Conservation (phyloP, 2,888 invertebrate genomes). For the Dryococelus australis region DNA sequence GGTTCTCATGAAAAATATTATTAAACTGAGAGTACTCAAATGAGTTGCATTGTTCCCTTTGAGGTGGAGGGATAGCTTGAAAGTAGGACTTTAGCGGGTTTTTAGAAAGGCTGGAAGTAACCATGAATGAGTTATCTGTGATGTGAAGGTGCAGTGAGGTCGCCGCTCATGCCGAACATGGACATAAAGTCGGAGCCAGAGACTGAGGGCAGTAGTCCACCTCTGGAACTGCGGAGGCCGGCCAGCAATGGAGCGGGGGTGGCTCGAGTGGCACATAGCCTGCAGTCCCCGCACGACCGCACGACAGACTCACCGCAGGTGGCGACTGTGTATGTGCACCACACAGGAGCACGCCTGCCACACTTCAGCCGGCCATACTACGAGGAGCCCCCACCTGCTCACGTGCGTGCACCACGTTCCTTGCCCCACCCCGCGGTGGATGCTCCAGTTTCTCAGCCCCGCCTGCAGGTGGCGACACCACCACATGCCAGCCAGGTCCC, state of each 20-base stretch:
- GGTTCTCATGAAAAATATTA: too few species aligned
- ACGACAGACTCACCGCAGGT: slow-evolving; percentile 74
- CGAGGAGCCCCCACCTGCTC: slow-evolving; percentile 68
- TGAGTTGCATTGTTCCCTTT: too few species aligned
- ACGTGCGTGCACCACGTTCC: slow-evolving; percentile 55
- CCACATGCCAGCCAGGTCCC: slow-evolving; percentile 81
- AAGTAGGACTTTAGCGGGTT: too few species aligned
- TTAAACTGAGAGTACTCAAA: too few species aligned
- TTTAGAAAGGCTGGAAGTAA: too few species aligned
- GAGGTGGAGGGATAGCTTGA: too few species aligned
- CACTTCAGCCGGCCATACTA: slow-evolving; percentile 59
- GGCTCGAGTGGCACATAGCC: slow-evolving; percentile 54
- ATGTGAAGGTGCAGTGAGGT: slow-evolving; percentile 43
- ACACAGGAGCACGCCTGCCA: slow-evolving; percentile 61
- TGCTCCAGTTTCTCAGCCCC: slow-evolving; percentile 50
- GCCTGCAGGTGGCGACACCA: slow-evolving; percentile 62
- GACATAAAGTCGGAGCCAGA: slow-evolving; percentile 45
- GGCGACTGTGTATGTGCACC: slow-evolving; percentile 68
- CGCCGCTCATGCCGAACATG: slow-evolving; percentile 42
- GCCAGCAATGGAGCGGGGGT: slow-evolving; percentile 57
- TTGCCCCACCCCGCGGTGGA: slow-evolving; percentile 53
- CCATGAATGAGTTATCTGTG: too few species aligned
- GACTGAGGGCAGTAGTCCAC: slow-evolving; percentile 65
- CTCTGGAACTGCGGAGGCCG: slow-evolving; percentile 73
- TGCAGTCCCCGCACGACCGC: slow-evolving; percentile 67